Conservation (phyloP, 2,113 vertebrate species). For the Sisor rabdophorus region DNA sequence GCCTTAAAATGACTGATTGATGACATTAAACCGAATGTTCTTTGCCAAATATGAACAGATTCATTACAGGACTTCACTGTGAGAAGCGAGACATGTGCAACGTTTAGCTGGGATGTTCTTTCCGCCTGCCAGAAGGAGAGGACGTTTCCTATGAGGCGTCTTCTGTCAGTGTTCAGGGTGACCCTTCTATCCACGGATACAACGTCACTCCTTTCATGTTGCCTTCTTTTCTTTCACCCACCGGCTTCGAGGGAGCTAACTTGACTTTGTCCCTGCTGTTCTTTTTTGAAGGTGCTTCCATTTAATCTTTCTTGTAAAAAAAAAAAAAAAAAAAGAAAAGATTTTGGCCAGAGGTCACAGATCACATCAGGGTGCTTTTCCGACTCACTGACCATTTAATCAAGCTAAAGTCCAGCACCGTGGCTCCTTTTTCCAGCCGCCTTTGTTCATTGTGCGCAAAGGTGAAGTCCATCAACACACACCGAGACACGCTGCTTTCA, state of each 20-base stretch:
- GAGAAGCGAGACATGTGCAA: not conserved
- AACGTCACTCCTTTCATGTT: conserved; percentile 30
- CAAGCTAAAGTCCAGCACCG: conserved; percentile 80
- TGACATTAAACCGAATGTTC: conserved; percentile 21
- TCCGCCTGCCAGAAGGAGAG: conserved; percentile 10
- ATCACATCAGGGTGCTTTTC: conserved; percentile 84
- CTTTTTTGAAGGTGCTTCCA: conserved; percentile 75
- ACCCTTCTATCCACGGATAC: conserved; percentile 8
- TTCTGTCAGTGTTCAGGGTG: conserved; percentile 14
- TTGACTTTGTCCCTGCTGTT: conserved; percentile 61
- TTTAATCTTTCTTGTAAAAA: conserved; percentile 75
- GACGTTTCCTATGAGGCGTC: conserved; percentile 2
- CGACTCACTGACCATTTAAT: conserved; percentile 87
- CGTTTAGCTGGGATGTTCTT: conserved; percentile 10
- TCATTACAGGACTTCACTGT: not conserved
- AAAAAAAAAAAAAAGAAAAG: conserved; percentile 57
- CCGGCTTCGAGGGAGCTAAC: conserved; percentile 51
- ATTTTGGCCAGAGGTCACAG: conserved; percentile 72
- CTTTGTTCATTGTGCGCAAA: conserved; percentile 74
- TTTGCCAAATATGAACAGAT: not conserved
- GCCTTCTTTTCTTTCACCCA: conserved; percentile 33
- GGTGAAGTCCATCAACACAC: conserved; percentile 72
- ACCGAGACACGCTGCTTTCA: conserved; percentile 52
- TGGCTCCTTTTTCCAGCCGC: conserved; percentile 63
- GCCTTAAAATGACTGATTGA: conserved; percentile 24